Evolutionary conservation across 2,113 vertebrate species (phyloP), one percentile per base, ranked within the genome.

Genomic region (Neolamprologus ventralis): DNA sequence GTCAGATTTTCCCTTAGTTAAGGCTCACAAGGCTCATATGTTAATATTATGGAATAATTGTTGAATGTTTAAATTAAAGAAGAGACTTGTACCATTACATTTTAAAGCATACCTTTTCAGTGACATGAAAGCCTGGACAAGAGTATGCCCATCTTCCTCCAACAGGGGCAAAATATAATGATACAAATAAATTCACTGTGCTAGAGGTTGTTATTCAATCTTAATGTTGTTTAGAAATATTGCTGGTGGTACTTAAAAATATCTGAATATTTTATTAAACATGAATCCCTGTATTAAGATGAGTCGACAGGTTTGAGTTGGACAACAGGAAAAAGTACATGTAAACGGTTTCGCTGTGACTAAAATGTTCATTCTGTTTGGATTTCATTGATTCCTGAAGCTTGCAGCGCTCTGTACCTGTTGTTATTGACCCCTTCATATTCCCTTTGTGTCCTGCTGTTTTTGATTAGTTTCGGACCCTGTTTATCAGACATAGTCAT

Each of bases 331-430:
- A 55, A 26, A 55, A 55, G 54, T 26, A 13, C n/a, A 55, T 14
- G 21, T 26, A 55, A 55, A 55, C 54, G 13, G 6, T 55, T 55
- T 55, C 1, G 12, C 21, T 55, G 21, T 55, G 54, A 55, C 54
- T 26, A 26, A 57, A 57, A 57, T 14, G 1, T 26, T 2, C 54
- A 57, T 57, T 57, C 54, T 57, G 21, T 57, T 57, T 14, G 54
- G 21, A 26, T 57, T 57, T 14, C 54, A 57, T 14, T 57, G 21
- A 57, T 57, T 57, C 54, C 54, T 57, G 21, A 57, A 26, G 54
- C 54, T 26, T 2, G 12, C 54, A 57, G 54, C 6, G 0, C 53
- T 26, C 21, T 55, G 54, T 57, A 1, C 23, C 7, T 9, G 23
- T 57, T 57, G 23, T 57, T 57, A 57, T 57, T 28, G 55, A 58